Evolutionary conservation across 2,113 vertebrate species (phyloP).

Genomic region (Alaudala cheleensis): DNA sequence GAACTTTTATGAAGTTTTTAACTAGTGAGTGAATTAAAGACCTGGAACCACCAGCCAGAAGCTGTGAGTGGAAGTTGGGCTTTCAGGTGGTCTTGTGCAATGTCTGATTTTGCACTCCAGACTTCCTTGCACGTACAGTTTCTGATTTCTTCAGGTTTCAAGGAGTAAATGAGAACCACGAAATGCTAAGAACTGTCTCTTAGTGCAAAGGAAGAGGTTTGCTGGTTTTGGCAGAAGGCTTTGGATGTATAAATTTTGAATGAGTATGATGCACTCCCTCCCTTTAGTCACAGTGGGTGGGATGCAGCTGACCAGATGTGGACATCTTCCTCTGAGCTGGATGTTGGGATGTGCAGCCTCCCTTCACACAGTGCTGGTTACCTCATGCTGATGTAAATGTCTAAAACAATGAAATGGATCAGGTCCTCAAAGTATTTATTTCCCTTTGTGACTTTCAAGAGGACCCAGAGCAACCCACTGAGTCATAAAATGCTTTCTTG

Average conservation of each 20-base stretch:
- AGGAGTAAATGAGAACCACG: background rate
- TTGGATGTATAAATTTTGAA: background rate
- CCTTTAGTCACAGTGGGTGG: background rate
- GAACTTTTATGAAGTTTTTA: background rate
- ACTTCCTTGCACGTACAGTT: background rate
- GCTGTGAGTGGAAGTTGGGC: background rate
- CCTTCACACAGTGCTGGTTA: background rate
- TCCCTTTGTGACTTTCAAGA: background rate
- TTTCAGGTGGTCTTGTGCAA: background rate
- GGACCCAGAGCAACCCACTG: background rate
- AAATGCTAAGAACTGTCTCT: background rate
- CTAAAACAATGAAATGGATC: background rate
- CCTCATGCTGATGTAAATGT: background rate
- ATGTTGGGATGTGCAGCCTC: background rate
- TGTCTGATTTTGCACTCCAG: fast-evolving
- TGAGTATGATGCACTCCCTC: background rate
- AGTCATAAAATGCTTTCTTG: background rate
- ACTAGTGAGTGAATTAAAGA: background rate
- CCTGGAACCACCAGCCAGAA: background rate
- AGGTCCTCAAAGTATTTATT: background rate
- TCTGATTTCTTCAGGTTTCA: background rate
- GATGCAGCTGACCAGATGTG: background rate
- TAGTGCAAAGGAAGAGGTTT: background rate
- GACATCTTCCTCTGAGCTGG: background rate
- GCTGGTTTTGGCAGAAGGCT: background rate